Percentiles rank a stretch among this genome's conserved stretches.
Evolutionary conservation across 1,140 invertebrate genomes (phyloP).

Genomic region (Psix sp.): DNA sequence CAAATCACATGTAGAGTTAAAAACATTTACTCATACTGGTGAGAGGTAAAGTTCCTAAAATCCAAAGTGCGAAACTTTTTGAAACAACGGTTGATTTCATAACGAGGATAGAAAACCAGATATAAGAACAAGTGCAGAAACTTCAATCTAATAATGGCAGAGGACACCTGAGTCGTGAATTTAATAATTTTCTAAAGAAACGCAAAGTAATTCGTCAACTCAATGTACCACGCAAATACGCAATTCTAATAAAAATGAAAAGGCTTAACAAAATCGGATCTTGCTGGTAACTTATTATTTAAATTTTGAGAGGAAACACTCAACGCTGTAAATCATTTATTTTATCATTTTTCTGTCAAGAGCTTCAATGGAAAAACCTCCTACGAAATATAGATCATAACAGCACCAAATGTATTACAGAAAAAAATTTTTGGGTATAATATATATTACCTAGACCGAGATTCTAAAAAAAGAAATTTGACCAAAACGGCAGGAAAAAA

Average conservation of each 20-base stretch:
- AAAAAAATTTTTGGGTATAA: conserved; percentile 9
- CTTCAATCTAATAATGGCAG: conserved; percentile 72
- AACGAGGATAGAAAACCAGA: conserved; percentile 67
- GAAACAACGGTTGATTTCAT: conserved; percentile 53
- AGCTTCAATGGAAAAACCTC: conserved; percentile 13
- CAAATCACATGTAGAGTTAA: no score
- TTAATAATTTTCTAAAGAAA: conserved; percentile 62
- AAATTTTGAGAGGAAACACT: no score
- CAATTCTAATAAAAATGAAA: conserved; percentile 70
- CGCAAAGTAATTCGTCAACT: conserved; percentile 63
- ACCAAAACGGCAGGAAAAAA: conserved; percentile 8
- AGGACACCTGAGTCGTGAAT: conserved; percentile 67
- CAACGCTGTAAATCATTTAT: no score
- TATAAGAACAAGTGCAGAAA: conserved; percentile 49
- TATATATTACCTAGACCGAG: conserved; percentile 4
- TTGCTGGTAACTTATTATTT: conserved; percentile 68
- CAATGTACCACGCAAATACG: conserved; percentile 63
- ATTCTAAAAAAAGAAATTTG: conserved; percentile 14
- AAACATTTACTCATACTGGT: conserved; percentile 68
- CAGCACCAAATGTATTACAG: conserved; percentile 3
- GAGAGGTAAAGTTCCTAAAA: conserved; percentile 69
- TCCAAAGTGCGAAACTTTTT: conserved; percentile 69
- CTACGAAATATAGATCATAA: conserved; percentile 12
- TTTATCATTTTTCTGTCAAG: conserved; percentile 13
- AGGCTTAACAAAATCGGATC: conserved; percentile 70